Base-by-base conservation (phyloP, 2,888 invertebrate genomes). In the Xylota segnis region DNA sequence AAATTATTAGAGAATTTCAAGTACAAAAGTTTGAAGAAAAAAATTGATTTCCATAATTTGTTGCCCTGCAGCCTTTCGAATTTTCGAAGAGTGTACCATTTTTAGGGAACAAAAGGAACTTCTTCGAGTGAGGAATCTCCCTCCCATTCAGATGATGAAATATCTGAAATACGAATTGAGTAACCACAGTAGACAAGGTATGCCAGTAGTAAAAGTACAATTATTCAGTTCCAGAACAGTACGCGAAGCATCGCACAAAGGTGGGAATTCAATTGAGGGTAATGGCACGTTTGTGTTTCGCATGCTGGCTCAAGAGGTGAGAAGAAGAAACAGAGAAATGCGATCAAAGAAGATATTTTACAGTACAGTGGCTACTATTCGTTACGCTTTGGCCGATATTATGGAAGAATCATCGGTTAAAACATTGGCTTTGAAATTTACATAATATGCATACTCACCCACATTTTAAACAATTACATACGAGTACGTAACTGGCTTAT, bases 1-100 rank as follows among this genome's bases (percentile, higher is more conserved):
- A 52, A 61, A 52, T 52, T 63, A 70, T 70, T 58, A 18, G 45
- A 16, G 16, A 16, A 16, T 16, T 18, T 45, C 45, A 45, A 18
- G 45, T 18, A 16, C 40, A 12, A 12, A 40, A 40, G 12, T 2
- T 7, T 45, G 16, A 45, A 2, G 0, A 45, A 45, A 45, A 45
- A 45, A 45, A 45, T 16, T 16, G 16, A 45, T 45, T 45, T 18
- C 6, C 45, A 45, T 45, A 45, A 45, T 45, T 45, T 16, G 16
- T 45, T 45, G 45, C 45, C 45, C 43, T 43, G 23, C 43, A 45
- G 9, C 16, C 9, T 14, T 16, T 16, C 16, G 7, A 16, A 45
- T 45, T 16, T 16, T 16, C 0, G 5, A 5, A 32, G 4, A 5
- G 45, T 0, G n/a, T 43, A 6, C 16, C 6, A 6, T 16, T 16